Base-by-base conservation (phyloP, 2,797 vertebrate species). In the Hephaestus fuliginosus region DNA sequence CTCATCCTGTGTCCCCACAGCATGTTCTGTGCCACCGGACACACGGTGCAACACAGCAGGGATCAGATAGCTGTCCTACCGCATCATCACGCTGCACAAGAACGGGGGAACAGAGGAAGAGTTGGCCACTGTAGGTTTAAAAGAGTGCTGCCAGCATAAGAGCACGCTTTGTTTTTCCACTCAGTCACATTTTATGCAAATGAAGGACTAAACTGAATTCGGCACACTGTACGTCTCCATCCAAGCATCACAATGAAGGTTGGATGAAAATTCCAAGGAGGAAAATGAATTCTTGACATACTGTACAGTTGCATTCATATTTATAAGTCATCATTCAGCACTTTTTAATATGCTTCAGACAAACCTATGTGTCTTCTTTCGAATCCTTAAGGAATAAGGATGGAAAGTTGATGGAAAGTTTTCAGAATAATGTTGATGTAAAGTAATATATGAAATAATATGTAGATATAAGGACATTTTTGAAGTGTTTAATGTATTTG, bases 1-100 rank as follows among this genome's bases (percentile, higher is more conserved):
- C 90, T 93, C 92, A 93, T 86, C 64, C 62, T 41, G 53, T 81
- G 86, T 88, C 86, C 90, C 87, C 91, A 69, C 85, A 88, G 85
- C 90, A 82, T 92, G 92, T 91, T 91, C 84, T 88, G 71, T 86
- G 89, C 90, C 86, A 93, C 84, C 41, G 73, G 89, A 91, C 91
- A 90, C 88, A 84, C 70, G 70, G 82, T 69, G 17, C 82, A 70
- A 56, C 85, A 4, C 88, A 83, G 88, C 88, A 25, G 80, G 83
- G 90, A 92, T 91, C 88, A 90, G 83, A 91, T 90, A 89, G 86
- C 84, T 85, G 89, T 92, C 90, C 78, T 64, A 25, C 69, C 68
- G 75, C 88, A 93, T 93, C 88, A 90, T 64, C 68, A 58, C 83
- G 80, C 60, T 4, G 60, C 82, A 43, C 71, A 49, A 70, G 68